A percentile compares a stretch with the other conserved stretches of the same genome.
Evolutionary conservation across 2,797 vertebrate species (phyloP).

Genomic region (Scolopax rusticola): DNA sequence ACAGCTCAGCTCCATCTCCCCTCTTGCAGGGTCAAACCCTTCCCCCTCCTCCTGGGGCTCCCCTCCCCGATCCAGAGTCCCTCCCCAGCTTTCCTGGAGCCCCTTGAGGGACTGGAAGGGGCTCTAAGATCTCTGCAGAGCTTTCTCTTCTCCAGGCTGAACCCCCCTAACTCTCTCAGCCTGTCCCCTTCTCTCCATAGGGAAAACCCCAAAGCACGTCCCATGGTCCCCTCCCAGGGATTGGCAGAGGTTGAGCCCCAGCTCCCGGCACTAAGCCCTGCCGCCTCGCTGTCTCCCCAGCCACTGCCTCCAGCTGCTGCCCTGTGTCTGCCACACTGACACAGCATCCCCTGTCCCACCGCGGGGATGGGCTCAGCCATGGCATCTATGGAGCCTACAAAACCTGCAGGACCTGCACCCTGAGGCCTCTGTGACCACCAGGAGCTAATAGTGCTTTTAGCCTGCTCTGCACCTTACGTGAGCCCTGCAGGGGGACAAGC

Average conservation of each 20-base stretch:
- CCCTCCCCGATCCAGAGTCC: neutral
- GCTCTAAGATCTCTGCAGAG: neutral
- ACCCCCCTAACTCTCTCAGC: neutral
- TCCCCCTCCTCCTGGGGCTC: neutral
- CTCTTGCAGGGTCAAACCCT: neutral
- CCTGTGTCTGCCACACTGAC: fast-evolving
- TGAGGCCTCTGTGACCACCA: neutral
- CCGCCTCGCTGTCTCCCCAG: neutral
- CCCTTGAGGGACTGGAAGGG: neutral
- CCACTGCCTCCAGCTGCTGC: neutral
- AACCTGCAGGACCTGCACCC: neutral
- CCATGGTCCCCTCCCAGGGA: fast-evolving
- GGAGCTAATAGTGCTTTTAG: neutral
- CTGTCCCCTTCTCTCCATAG: neutral
- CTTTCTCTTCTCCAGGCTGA: neutral
- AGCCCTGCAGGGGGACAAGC: neutral
- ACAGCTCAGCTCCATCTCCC: neutral
- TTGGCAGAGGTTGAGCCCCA: neutral
- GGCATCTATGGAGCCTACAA: neutral
- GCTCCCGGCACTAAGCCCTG: neutral
- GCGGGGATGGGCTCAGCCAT: fast-evolving
- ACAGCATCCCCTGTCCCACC: neutral
- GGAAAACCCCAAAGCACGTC: neutral
- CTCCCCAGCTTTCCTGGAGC: neutral
- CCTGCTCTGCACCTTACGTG: neutral